Percentiles rank a stretch among this genome's conserved stretches.
Evolutionary conservation across 2,113 vertebrate genomes (phyloP).

Genomic region (Nerophis lumbriciformis): DNA sequence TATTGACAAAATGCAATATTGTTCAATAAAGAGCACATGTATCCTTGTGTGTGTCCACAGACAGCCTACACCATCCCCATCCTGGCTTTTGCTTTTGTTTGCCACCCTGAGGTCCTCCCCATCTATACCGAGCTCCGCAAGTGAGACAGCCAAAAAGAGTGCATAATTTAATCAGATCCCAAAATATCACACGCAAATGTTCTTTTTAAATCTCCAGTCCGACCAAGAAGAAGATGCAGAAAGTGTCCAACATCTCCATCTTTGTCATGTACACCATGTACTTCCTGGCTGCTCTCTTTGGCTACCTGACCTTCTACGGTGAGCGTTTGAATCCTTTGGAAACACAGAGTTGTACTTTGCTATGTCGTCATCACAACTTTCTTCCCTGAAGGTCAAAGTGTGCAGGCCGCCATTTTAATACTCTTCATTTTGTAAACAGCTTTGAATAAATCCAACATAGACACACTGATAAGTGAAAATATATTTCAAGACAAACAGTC

Average conservation of each 20-base stretch:
- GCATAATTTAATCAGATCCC: constrained; percentile 1
- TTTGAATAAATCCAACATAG: too few species aligned
- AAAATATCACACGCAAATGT: constrained; percentile 11
- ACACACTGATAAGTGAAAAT: too few species aligned
- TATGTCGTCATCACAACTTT: too few species aligned
- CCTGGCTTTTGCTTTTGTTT: constrained; percentile 96
- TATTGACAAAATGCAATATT: too few species aligned
- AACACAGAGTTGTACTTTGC: too few species aligned
- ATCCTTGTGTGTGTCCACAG: constrained; percentile 56
- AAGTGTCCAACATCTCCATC: constrained; percentile 93
- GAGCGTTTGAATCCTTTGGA: constrained; percentile 40
- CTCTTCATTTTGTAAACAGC: too few species aligned
- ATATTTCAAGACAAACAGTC: too few species aligned
- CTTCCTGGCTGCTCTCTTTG: constrained; percentile 95
- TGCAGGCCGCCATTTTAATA: too few species aligned
- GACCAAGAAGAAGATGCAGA: constrained; percentile 88
- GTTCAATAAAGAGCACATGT: background rate
- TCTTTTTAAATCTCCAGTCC: constrained; percentile 71
- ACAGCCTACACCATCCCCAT: constrained; percentile 97
- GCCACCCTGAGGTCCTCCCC: constrained; percentile 94
- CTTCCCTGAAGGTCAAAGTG: too few species aligned
- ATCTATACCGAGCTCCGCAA: constrained; percentile 96
- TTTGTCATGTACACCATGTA: constrained; percentile 94
- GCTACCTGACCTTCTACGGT: constrained; percentile 97
- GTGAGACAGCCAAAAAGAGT: constrained; percentile 70